Conservation (phyloP, 2,797 vertebrate genomes). For the Cygnus olor region DNA sequence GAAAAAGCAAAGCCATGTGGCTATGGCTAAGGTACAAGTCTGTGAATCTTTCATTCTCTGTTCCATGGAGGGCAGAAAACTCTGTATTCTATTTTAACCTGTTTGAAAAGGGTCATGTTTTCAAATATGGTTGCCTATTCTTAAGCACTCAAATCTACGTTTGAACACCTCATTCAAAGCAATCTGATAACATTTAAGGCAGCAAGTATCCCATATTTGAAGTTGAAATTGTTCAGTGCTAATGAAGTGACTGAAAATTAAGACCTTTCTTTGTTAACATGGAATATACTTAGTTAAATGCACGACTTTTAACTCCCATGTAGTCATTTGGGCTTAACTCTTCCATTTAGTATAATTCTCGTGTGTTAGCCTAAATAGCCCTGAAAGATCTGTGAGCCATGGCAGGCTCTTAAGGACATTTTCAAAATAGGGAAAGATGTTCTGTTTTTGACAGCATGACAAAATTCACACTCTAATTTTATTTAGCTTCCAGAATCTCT, state of each 20-base stretch:
- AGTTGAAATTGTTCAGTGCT: not conserved
- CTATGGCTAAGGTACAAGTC: rapidly evolving
- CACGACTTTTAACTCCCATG: not conserved
- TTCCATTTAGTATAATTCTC: not conserved
- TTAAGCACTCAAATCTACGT: not conserved
- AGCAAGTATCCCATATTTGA: not conserved
- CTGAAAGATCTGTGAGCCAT: not conserved
- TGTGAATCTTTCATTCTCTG: rapidly evolving
- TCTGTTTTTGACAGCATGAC: slow-evolving; percentile 43
- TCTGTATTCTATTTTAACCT: not conserved
- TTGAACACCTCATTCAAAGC: not conserved
- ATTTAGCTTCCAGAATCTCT: slow-evolving; percentile 17
- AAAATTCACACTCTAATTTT: slow-evolving; percentile 62
- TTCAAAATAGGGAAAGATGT: slow-evolving; percentile 34
- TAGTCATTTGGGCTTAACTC: not conserved
- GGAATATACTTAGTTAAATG: not conserved
- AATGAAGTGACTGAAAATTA: not conserved
- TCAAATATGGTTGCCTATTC: not conserved
- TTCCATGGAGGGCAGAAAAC: not conserved
- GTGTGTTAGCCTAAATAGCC: not conserved
- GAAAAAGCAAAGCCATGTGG: not conserved
- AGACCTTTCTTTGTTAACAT: not conserved
- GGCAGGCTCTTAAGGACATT: not conserved
- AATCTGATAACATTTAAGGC: not conserved
- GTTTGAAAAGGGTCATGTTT: not conserved